Conservation (phyloP, 2,113 vertebrate species). For the Chaenocephalus aceratus region DNA sequence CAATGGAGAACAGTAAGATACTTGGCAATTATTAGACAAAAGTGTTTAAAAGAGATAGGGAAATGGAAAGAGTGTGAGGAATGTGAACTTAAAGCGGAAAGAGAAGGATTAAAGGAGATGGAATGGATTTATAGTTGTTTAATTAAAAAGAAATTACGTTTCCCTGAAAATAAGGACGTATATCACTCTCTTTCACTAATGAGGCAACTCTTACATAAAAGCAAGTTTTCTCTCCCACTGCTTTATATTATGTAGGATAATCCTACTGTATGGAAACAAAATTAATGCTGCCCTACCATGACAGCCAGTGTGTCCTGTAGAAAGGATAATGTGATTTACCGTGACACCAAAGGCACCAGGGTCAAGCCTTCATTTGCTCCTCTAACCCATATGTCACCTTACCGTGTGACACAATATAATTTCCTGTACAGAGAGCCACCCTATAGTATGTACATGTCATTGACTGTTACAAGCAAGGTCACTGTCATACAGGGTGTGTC, state of each 20-base stretch:
- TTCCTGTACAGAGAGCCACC: conserved; percentile 33
- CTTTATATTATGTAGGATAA: conserved; percentile 13
- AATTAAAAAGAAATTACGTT: conserved; percentile 6
- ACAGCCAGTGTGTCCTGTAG: conserved; percentile 28
- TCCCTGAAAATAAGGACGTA: neutral
- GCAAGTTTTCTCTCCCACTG: neutral
- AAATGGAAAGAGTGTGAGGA: neutral
- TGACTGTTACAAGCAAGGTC: conserved; percentile 49
- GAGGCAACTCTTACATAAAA: conserved; percentile 17
- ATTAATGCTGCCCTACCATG: conserved; percentile 19
- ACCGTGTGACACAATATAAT: conserved; percentile 59
- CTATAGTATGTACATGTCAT: conserved; percentile 28
- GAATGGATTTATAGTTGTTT: neutral
- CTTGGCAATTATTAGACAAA: neutral
- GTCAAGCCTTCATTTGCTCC: conserved; percentile 49
- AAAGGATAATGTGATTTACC: conserved; percentile 45
- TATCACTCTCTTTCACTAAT: neutral
- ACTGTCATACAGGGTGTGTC: conserved; percentile 6
- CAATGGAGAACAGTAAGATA: neutral
- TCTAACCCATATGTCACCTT: conserved; percentile 53
- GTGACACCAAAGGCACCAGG: conserved; percentile 17
- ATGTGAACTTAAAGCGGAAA: neutral
- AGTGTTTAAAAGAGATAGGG: neutral
- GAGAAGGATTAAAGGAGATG: neutral
- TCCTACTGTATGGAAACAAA: conserved; percentile 3